Evolutionary conservation across 2,797 vertebrate species (phyloP), one percentile per base, ranked within the genome.

Genomic region (Masticophis lateralis): DNA sequence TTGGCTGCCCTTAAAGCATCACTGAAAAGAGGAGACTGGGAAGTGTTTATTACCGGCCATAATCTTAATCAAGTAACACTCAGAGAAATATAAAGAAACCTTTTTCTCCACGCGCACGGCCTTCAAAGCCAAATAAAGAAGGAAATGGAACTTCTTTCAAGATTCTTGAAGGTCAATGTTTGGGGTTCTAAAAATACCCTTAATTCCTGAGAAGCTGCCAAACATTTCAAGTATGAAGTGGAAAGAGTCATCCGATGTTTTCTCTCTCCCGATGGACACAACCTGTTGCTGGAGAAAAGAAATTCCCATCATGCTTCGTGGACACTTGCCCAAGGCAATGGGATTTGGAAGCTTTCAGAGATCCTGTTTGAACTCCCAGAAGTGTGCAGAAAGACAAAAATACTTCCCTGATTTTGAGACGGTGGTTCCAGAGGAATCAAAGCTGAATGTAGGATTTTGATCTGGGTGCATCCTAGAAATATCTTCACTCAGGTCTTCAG

Each of bases 61-160:
- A 97, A 97, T 94, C 96, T 96, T 97, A 95, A 96, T 97, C 97
- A 97, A 97, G 96, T 95, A 96, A 96, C 97, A 97, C 96, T 97
- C 95, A 95, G 94, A 93, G 93, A 96, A 94, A 95, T 93, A 94
- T 96, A 97, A 96, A 96, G 96, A 95, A 97, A 94, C 94, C 92
- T 92, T 95, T 51, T n/a, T 51, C 20, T n/a, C 1, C 25, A 5
- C 11, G 91, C 93, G 93, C 90, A 94, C 92, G 92, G 94, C 89
- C 92, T 97, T 95, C 94, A 96, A 97, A 96, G 94, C 96, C 96
- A 97, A 97, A 97, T 95, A 97, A 96, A 97, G 96, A 93, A 96
- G 94, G 96, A 96, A 96, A 96, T 95, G 94, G 94, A 95, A 96
- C 94, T 94, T 95, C 97, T 97, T 93, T 97, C 95, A 95, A 96